Evolutionary conservation across 23 tunicate species (phyloP).

Genomic region (Oikopleura vanhoeffeni): DNA sequence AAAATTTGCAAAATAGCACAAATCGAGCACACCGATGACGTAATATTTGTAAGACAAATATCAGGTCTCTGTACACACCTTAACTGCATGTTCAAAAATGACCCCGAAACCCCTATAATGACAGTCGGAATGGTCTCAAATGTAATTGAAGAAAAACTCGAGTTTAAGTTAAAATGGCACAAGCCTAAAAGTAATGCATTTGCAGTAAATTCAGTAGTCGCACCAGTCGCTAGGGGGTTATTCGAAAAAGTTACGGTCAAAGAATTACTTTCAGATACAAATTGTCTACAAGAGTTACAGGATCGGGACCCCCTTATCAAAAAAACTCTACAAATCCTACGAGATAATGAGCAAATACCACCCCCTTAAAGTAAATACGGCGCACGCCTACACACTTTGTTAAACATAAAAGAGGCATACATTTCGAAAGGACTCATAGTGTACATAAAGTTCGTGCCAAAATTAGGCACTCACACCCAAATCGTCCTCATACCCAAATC

Average conservation of each 20-base stretch:
- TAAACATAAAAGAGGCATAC: not conserved
- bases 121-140: not conserved
- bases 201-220: too few relatives aligned
- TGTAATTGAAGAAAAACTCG: too few relatives aligned
- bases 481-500: not conserved
- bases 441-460: not conserved
- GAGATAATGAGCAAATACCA: not conserved
- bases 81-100: not conserved
- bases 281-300: not conserved
- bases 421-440: not conserved
- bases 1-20: too few relatives aligned
- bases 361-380: not conserved
- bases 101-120: not conserved
- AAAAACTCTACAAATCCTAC: not conserved
- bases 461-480: not conserved
- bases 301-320: not conserved
- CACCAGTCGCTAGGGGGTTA: too few relatives aligned
- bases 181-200: too few relatives aligned
- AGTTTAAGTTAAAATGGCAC: too few relatives aligned
- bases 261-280: not conserved
- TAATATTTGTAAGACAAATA: too few relatives aligned
- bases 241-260: too few relatives aligned
- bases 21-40: too few relatives aligned
- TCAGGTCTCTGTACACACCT: too few relatives aligned
- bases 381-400: not conserved